Evolutionary conservation across 2,888 invertebrate species (phyloP), one percentile per base, ranked within the genome.

Genomic region (Diploptera punctata): DNA sequence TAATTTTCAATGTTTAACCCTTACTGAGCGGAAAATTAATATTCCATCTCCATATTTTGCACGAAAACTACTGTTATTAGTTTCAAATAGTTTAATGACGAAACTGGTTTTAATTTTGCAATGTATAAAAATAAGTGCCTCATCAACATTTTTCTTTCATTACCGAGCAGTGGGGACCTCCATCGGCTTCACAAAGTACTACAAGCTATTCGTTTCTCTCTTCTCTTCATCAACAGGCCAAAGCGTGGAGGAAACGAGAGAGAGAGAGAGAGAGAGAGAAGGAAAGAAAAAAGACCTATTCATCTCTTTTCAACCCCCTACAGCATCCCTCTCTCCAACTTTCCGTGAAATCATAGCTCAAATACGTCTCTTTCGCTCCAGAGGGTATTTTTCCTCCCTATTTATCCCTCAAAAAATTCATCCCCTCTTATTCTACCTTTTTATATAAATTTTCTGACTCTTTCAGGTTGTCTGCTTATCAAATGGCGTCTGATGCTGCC

Each of bases 401-500:
- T 29, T 29, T 65, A n/a, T 33, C 31, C 24, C 61, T 33, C 33
- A 33, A 33, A 7, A 33, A 33, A 5, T 33, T 7, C 5, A 33
- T 7, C 16, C 24, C 9, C 43, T 26, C 29, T 29, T 26, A n/a
- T 44, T 33, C 33, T 29, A 29, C 21, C 61, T 70, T 26, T 47
- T 26, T 47, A 21, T 5, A 43, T 47, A 21, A 13, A 43, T 47
- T 33, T 61, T 70, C 61, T 29, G 38, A 3, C 10, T 19, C 44
- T 43, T 65, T 44, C 7, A 21, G 24, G 7, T 29, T 16, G 21
- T 21, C 21, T n/a, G 68, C 73, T 73, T 73, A 73, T 73, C 73
- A 73, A 47, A 43, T 52, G 68, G 65, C 57, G 65, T 68, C 71
- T 57, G 57, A 43, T 74, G 75, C 76, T 76, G 75, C 76, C 76